Evolutionary conservation across 2,797 vertebrate genomes (phyloP), one percentile per base, ranked within the genome.

Genomic region (Melopsittacus undulatus): DNA sequence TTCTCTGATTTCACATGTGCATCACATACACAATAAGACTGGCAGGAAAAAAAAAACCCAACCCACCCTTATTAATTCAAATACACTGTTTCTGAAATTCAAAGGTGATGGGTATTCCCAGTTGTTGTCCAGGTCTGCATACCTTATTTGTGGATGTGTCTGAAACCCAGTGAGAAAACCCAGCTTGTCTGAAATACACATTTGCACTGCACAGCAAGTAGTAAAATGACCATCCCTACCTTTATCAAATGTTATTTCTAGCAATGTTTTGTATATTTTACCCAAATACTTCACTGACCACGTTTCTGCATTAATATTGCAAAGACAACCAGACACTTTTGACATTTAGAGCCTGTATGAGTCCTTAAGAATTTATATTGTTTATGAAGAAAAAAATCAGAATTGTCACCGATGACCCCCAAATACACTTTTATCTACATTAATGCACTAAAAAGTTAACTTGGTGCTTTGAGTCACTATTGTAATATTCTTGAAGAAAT

Each of bases 11-110:
- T 56, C 74, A 64, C 21, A 6, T 3, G 5, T 49, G 21, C 51
- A 26, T 26, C 54, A 9, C 7, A 19, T 5, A 7, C 18, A 34
- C 5, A 57, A 2, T 2, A 30, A 56, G 5, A 59, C 1, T 8
- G 18, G 18, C 43, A 63, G 63, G 13, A 10, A 29, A 68, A 56
- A 23, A 17, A 6, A 8, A n/a, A n/a, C n/a, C 21, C 13, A 57
- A 12, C 34, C 23, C 22, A 12, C 3, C 4, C 22, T 52, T 46
- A 11, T n/a, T 29, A 68, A 19, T 7, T 51, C 30, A 69, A 66
- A 88, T 19, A 27, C 7, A 13, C 0, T 0, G 45, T 32, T 40
- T 73, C 21, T 51, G 48, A 36, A 76, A 82, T 48, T 43, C 30
- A 72, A 40, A 69, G n/a, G 14, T 40, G 48, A n/a, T 40, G 29